Base-by-base conservation (phyloP, 2,888 invertebrate genomes). In the Eupithecia centaureata region DNA sequence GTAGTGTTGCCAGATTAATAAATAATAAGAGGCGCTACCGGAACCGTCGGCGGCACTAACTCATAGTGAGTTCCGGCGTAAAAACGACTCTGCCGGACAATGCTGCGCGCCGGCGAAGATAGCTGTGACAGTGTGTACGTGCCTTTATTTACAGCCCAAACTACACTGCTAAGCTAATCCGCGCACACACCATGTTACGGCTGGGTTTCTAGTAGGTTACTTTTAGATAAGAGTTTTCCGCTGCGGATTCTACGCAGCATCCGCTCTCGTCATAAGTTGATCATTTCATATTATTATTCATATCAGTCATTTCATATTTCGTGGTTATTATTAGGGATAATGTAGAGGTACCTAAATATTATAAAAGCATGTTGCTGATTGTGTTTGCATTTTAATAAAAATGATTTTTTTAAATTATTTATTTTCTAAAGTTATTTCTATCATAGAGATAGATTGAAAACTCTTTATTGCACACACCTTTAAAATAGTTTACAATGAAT, bases 11-110 rank as follows among this genome's bases (percentile, higher is more conserved):
- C 70, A 75, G 73, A 75, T 74, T 80, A 80, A 81, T 83, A 82
- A 82, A 82, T 83, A 83, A 82, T 82, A 82, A 79, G 77, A 79
- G 76, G 74, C 78, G 79, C 77, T 72, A 77, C 86, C 88, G 90
- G 90, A 88, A 76, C 77, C 80, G 73, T 65, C 81, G 83, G 81
- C 79, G 83, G 81, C 86, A 79, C 87, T 91, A 90, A 90, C 89
- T 91, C 91, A 91, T 90, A 89, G 83, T 79, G 79, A 78, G 81
- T 89, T 91, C 91, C 91, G 91, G 88, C 82, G 86, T 82, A 89
- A 91, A 90, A 90, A 90, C 89, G 85, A 82, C 83, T 81, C 77
- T 70, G 79, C 82, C 84, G 86, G 87, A 86, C 86, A 79, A 80
- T 77, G 73, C 69, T 56, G 65, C 69, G 78, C 80, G 76, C 66